A percentile compares a stretch with the other conserved stretches of the same genome.
These are phyloP conservation scores for Cyrtorhinus lividipennis DNA, from an alignment of 1,140 invertebrate genomes.

Conservation along the genomic window DNA sequence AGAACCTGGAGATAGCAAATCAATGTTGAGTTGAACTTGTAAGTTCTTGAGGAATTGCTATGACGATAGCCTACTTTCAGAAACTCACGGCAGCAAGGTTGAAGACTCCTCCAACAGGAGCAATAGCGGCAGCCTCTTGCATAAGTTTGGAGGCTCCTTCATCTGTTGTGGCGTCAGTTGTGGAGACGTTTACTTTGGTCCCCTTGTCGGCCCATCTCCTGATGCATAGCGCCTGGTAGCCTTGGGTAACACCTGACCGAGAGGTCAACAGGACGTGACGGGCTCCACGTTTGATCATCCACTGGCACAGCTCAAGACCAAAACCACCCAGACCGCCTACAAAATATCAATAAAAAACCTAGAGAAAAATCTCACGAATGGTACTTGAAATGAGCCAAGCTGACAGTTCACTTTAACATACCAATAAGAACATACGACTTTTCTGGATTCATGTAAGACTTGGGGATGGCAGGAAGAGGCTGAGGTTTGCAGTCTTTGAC, in stretches of 20 bases:
- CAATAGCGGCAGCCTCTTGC: constrained; percentile 47
- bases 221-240: constrained; percentile 73
- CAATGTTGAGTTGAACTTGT: neutral
- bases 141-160: constrained; percentile 56
- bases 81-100: constrained; percentile 76
- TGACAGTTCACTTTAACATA: too few relatives aligned
- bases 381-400: too few relatives aligned
- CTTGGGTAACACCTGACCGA: constrained; percentile 68
- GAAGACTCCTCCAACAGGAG: constrained; percentile 83
- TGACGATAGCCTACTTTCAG: too few relatives aligned
- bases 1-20: too few relatives aligned
- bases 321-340: constrained; percentile 91
- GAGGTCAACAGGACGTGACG: constrained; percentile 72
- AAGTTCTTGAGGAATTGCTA: too few relatives aligned
- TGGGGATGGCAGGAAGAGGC: constrained; percentile 58
- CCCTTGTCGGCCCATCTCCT: constrained; percentile 57
- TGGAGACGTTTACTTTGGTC: constrained; percentile 49
- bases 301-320: constrained; percentile 80
- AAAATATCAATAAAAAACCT: too few relatives aligned
- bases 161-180: constrained; percentile 43
- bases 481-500: constrained; percentile 35
- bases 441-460: constrained; percentile 71
- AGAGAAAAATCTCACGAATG: too few relatives aligned
- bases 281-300: constrained; percentile 75
- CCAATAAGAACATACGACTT: constrained; percentile 65